phyloP scores from a whole-genome alignment of 1,140 invertebrate genomes.

The Saccostrea glomerata region DNA sequence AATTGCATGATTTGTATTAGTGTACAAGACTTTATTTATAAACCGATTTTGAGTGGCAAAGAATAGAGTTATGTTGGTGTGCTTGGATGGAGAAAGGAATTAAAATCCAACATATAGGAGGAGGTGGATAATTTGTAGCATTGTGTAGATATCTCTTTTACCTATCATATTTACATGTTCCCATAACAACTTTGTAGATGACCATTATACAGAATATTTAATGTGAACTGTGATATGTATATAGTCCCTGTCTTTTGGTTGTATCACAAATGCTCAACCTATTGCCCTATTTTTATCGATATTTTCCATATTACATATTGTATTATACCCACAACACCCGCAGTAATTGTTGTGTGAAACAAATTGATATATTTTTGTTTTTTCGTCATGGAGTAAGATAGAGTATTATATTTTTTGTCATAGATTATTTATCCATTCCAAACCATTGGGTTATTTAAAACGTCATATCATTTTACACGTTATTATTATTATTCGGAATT shows the following conservation, averaged over 20 bases:
- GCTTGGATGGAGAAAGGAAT: not conserved
- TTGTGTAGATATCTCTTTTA: slow-evolving; percentile 25
- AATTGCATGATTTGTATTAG: slow-evolving; percentile 29
- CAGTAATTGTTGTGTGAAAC: slow-evolving; percentile 21
- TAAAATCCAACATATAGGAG: not conserved
- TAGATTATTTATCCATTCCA: not conserved
- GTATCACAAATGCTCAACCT: slow-evolving; percentile 33
- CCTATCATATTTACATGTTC: slow-evolving; percentile 15
- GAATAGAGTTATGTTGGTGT: slow-evolving; percentile 10
- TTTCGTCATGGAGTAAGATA: not conserved
- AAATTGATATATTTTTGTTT: slow-evolving; percentile 11
- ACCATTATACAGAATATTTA: slow-evolving; percentile 30
- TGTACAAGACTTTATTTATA: slow-evolving; percentile 34
- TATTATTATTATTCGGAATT: slow-evolving; percentile 9
- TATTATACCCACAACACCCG: not conserved
- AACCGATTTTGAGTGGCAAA: slow-evolving; percentile 8
- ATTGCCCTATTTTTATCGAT: slow-evolving; percentile 20
- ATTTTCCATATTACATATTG: not conserved
- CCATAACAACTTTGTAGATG: slow-evolving; percentile 18
- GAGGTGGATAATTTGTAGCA: not conserved
- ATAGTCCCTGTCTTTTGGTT: slow-evolving; percentile 6
- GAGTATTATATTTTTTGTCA: not conserved
- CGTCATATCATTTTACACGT: slow-evolving; percentile 1
- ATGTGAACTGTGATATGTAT: slow-evolving; percentile 36
- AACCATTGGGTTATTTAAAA: slow-evolving; percentile 4